A percentile compares a stretch with the other conserved stretches of the same genome.
These are phyloP conservation scores for Megaptera novaeangliae DNA, from an alignment of 2,113 vertebrate genomes.

Conservation along the genomic window DNA sequence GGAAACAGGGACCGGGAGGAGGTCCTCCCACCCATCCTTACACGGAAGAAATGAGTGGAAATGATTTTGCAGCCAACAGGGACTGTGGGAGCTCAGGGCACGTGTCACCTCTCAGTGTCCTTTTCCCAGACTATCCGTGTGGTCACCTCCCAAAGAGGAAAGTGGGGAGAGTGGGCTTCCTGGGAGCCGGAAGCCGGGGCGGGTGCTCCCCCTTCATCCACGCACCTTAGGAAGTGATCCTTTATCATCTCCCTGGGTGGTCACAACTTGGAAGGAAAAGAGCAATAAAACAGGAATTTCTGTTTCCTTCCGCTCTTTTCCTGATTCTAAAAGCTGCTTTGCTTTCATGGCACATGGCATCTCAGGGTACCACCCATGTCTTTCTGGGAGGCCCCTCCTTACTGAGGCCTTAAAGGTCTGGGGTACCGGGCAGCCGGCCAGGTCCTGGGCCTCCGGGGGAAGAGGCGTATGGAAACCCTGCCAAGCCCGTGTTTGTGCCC, in stretches of 20 bases:
- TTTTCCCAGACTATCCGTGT: fast-evolving
- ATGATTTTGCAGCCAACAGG: fast-evolving
- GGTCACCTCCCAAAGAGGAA: background rate
- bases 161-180: background rate
- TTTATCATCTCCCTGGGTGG: too few species aligned
- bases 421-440: fast-evolving
- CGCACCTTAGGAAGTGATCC: background rate
- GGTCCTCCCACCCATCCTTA: too few species aligned
- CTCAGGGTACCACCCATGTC: fast-evolving
- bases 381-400: background rate
- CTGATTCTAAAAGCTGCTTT: background rate
- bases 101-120: fast-evolving
- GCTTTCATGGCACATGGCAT: fast-evolving
- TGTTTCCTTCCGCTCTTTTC: fast-evolving
- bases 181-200: background rate
- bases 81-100: fast-evolving
- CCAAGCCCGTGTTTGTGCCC: background rate
- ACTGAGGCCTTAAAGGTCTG: too few species aligned
- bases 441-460: background rate
- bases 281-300: background rate
- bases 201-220: fast-evolving
- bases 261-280: background rate
- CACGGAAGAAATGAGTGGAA: background rate
- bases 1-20: background rate
- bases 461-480: background rate